A percentile compares a stretch with the other conserved stretches of the same genome.
Conservation (phyloP, 2,888 invertebrate genomes). For the Drosophila formosana region DNA sequence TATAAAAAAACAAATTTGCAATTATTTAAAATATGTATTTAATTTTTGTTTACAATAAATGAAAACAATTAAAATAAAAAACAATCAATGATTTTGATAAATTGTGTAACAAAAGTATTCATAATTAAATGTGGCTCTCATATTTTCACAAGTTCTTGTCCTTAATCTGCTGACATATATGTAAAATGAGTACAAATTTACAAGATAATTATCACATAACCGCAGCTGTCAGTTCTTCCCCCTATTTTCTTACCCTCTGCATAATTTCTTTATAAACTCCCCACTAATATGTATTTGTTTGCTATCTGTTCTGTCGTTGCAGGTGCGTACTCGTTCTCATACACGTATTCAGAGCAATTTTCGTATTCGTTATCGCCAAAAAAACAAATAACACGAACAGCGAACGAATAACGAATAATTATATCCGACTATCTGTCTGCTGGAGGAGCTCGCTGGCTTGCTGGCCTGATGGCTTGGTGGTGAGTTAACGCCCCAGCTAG, state of each 20-base stretch:
- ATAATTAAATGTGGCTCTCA: not conserved
- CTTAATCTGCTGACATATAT: not conserved
- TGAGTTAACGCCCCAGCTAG: conserved; percentile 60
- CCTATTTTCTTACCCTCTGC: not conserved
- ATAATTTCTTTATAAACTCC: conserved; percentile 21
- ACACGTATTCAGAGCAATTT: conserved; percentile 9
- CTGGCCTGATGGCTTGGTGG: conserved; percentile 7
- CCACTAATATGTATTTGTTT: conserved; percentile 55
- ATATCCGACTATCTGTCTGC: conserved; percentile 41
- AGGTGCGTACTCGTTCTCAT: conserved; percentile 59
- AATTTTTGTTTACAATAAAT: too few relatives aligned
- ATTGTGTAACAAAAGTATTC: not conserved
- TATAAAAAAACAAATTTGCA: too few relatives aligned
- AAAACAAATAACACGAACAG: conserved; percentile 29
- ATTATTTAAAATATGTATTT: too few relatives aligned
- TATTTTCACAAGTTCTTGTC: not conserved
- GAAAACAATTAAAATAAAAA: too few relatives aligned
- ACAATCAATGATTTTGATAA: not conserved
- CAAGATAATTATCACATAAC: conserved; percentile 2
- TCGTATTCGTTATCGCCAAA: conserved; percentile 35
- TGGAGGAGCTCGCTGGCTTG: conserved; percentile 4
- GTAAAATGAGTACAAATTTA: not conserved
- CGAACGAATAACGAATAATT: conserved; percentile 48
- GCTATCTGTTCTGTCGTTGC: conserved; percentile 46
- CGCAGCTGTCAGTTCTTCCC: not conserved